Evolutionary conservation across 2,888 invertebrate genomes (phyloP), one percentile per base, ranked within the genome.

Genomic region (Stenodera caucasica): DNA sequence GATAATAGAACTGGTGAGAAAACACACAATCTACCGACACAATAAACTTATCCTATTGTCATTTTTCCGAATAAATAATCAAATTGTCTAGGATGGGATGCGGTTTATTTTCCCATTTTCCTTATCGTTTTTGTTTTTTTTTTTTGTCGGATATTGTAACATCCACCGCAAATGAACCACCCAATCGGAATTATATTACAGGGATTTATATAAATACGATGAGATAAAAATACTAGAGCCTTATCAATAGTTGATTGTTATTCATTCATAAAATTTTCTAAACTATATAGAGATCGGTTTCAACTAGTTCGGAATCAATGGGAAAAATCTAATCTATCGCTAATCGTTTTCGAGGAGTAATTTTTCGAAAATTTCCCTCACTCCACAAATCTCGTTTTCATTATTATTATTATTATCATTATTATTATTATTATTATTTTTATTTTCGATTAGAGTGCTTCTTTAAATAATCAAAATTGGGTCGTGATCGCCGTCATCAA

Each of bases 381-480:
- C n/a, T 26, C 26, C 26, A 26, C 26, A 26, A 26, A 26, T n/a
- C n/a, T n/a, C n/a, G n/a, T n/a, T n/a, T n/a, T n/a, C n/a, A n/a
- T n/a, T n/a, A n/a, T n/a, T n/a, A n/a, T n/a, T n/a, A n/a, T 45
- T 45, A 45, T 45, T 18, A 37, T 5, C 14, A 1, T 8, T 18
- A 11, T 21, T 18, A 11, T 45, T 18, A 11, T 37, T n/a, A 4
- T 33, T 14, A 5, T 33, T 33, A 5, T n/a, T 37, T 15, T 15
- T 45, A 11, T 45, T 45, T 32, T 21, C 15, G 21, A 45, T 8
- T 21, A 45, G 21, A 45, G 45, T 45, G 18, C 45, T 21, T 45
- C 45, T 45, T 45, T 45, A 45, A 45, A 45, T 45, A 45, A 45
- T 45, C 45, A 12, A 45, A 45, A 45, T 45, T 45, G 11, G 45